Percentiles rank a stretch among this genome's conserved stretches.
Evolutionary conservation across 2,888 invertebrate genomes (phyloP).

Genomic region (Pristionchus japonicus): DNA sequence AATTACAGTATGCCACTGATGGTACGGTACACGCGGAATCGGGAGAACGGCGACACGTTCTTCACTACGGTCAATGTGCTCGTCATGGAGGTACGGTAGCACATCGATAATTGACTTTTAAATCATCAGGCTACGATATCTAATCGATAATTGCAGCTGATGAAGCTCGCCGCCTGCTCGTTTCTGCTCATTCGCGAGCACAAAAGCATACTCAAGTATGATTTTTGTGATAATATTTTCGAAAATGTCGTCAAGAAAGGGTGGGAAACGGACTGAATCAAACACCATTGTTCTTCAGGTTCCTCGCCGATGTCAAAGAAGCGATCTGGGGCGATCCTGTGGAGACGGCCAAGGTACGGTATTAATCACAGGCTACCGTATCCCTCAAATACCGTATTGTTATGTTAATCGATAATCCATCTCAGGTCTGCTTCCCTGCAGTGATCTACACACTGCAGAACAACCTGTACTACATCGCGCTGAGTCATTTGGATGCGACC

Average conservation of each 20-base stretch:
- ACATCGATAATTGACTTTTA: neutral
- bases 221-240: too few relatives aligned
- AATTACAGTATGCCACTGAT: slow-evolving; percentile 73
- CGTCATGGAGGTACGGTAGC: slow-evolving; percentile 68
- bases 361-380: neutral
- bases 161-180: slow-evolving; percentile 41
- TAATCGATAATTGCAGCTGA: slow-evolving; percentile 21
- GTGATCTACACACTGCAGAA: slow-evolving; percentile 95
- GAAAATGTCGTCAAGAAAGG: neutral
- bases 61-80: slow-evolving; percentile 74
- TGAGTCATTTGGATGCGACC: slow-evolving; percentile 97
- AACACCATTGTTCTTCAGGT: slow-evolving; percentile 51
- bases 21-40: slow-evolving; percentile 69
- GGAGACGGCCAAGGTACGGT: slow-evolving; percentile 76
- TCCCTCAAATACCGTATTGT: neutral
- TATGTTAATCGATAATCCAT: slow-evolving; percentile 5
- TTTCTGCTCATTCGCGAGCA: slow-evolving; percentile 43
- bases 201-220: neutral
- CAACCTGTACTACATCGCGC: slow-evolving; percentile 94
- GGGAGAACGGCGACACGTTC: slow-evolving; percentile 65
- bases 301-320: slow-evolving; percentile 55
- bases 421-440: slow-evolving; percentile 88
- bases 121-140: neutral
- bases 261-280: neutral
- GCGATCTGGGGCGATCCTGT: slow-evolving; percentile 68